Base-by-base conservation (phyloP, 2,113 vertebrate species). In the Azemiops feae region DNA sequence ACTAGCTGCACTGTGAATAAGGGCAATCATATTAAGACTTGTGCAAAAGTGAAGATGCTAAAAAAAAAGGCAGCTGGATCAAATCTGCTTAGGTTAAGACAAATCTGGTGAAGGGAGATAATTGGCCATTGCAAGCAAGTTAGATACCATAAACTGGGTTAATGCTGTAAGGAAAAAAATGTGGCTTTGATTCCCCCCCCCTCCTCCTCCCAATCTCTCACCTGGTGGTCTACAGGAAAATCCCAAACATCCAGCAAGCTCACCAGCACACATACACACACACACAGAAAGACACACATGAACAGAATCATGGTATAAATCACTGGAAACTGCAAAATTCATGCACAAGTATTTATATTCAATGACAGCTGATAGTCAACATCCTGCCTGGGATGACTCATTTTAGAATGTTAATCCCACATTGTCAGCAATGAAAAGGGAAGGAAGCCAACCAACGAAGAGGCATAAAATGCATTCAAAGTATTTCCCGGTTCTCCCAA, bases 351-450 rank as follows among this genome's bases (percentile, higher is more conserved):
- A 90, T 60, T 85, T 50, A 50, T 81, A 57, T 52, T 27, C 34
- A 53, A 54, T 23, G 94, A 85, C 57, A 57, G 93, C 64, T 95
- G 95, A 94, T 95, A 92, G 39, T 55, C 47, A 53, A 88, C 95
- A 91, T 87, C 92, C 93, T 95, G 95, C 2, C 47, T 50, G 86
- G 57, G 57, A 93, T 85, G 93, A 94, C 93, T 96, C 95, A 55
- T 93, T 95, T 95, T 93, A 22, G 92, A 93, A 87, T 95, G 93
- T 95, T 92, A 95, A 95, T 81, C 93, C 81, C 0, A 9, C 52
- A 92, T 60, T 52, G 91, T 1, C 87, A 58, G 91, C 64, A 91
- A 92, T 8, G 93, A 52, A 87, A 89, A 90, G 18, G 85, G n/a
- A 91, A 47, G 25, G 23, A 30, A 34, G 45, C 30, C 81, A 39